Conservation (phyloP, 2,888 invertebrate genomes). For the Marronus borbonicus region DNA sequence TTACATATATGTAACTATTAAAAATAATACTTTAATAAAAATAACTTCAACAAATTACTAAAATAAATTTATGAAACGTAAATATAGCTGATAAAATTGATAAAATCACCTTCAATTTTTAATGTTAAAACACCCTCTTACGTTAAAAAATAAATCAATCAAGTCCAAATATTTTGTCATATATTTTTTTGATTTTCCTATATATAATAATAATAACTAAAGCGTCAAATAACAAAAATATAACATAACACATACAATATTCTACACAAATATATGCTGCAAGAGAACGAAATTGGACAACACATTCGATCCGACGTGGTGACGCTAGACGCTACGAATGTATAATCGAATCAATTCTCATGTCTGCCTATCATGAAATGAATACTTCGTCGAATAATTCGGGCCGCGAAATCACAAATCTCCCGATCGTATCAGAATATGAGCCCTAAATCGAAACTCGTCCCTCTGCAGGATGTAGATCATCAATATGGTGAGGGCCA, state of each 20-base stretch:
- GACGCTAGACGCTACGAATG: not conserved
- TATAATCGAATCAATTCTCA: not conserved
- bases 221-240: not conserved
- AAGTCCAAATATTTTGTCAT: no score
- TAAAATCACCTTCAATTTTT: no score
- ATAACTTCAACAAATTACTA: no score
- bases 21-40: not conserved
- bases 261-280: not conserved
- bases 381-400: not conserved
- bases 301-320: not conserved
- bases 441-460: constrained; percentile 72
- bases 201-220: no score
- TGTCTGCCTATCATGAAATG: not conserved
- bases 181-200: no score
- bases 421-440: constrained; percentile 75
- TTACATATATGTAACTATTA: not conserved
- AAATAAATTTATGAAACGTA: no score
- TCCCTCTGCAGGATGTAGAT: constrained; percentile 78
- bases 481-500: constrained; percentile 78
- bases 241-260: not conserved
- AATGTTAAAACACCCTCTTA: no score
- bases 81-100: no score
- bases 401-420: constrained; percentile 70
- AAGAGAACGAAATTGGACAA: not conserved
- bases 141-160: no score